A percentile compares a stretch with the other conserved stretches of the same genome.
phyloP scores from a whole-genome alignment of 1,140 invertebrate genomes.

The Probaryconus sp. region DNA sequence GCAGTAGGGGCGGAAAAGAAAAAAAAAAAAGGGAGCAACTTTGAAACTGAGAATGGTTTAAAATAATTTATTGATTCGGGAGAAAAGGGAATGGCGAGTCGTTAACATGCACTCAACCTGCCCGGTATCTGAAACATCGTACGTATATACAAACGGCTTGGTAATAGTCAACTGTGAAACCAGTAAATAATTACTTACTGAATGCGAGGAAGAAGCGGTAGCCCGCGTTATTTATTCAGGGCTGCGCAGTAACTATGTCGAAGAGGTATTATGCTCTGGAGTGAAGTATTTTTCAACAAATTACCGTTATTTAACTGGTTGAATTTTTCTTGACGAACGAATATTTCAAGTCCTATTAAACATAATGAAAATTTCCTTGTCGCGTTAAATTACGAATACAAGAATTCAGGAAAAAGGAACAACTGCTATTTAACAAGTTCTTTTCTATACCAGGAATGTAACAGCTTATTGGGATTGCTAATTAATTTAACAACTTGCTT shows the following conservation, averaged over 20 bases:
- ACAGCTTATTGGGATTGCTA: constrained; percentile 12
- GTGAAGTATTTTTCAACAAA: constrained; percentile 45
- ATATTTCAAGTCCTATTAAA: constrained; percentile 32
- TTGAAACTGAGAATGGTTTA: background rate
- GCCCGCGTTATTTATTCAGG: constrained; percentile 42
- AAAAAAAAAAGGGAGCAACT: background rate
- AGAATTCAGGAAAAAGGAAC: background rate
- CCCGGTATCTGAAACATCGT: constrained; percentile 39
- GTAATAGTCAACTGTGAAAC: constrained; percentile 51
- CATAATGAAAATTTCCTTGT: constrained; percentile 17
- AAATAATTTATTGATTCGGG: constrained; percentile 37
- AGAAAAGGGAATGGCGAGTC: constrained; percentile 28
- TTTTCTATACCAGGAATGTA: no score
- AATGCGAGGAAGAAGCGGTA: constrained; percentile 44
- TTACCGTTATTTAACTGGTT: constrained; percentile 41
- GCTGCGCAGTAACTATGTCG: constrained; percentile 36
- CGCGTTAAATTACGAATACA: constrained; percentile 11
- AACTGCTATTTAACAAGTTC: background rate
- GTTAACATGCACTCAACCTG: constrained; percentile 34
- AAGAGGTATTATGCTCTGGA: constrained; percentile 32
- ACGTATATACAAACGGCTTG: constrained; percentile 31
- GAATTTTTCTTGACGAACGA: constrained; percentile 22
- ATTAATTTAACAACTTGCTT: constrained; percentile 8
- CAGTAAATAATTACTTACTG: constrained; percentile 50
- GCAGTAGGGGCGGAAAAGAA: background rate